Conservation (phyloP, 2,113 vertebrate species). For the Nibea coibor region DNA sequence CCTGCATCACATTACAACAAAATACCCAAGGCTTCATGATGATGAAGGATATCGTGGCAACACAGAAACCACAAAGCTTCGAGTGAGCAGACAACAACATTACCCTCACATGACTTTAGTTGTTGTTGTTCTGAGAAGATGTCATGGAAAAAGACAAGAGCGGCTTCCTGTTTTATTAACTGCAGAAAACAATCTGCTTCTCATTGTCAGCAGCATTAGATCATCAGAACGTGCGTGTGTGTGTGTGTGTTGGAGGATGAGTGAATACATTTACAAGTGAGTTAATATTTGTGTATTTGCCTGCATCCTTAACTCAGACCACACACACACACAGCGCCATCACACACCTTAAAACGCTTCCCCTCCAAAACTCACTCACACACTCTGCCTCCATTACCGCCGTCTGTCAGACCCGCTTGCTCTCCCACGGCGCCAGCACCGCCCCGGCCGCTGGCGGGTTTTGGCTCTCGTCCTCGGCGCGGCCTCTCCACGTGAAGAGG, state of each 20-base stretch:
- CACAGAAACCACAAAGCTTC: background rate
- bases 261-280: conserved; percentile 39
- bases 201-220: conserved; percentile 27
- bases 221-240: background rate
- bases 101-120: background rate
- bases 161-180: conserved; percentile 1
- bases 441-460: background rate
- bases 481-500: conserved; percentile 51
- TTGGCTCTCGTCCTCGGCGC: conserved; percentile 14
- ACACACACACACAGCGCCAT: conserved; percentile 14
- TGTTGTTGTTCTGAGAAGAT: background rate
- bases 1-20: background rate
- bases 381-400: conserved; percentile 1
- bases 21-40: background rate
- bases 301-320: conserved; percentile 32
- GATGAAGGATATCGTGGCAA: background rate
- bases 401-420: conserved; percentile 14
- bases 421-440: background rate
- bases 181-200: conserved; percentile 31
- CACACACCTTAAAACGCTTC: conserved; percentile 29
- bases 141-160: conserved; percentile 32
- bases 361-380: conserved; percentile 24
- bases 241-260: conserved; percentile 5
- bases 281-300: conserved; percentile 33
- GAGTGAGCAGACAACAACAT: background rate